Conservation (phyloP, 2,888 invertebrate species). For the Eupithecia inturbata region DNA sequence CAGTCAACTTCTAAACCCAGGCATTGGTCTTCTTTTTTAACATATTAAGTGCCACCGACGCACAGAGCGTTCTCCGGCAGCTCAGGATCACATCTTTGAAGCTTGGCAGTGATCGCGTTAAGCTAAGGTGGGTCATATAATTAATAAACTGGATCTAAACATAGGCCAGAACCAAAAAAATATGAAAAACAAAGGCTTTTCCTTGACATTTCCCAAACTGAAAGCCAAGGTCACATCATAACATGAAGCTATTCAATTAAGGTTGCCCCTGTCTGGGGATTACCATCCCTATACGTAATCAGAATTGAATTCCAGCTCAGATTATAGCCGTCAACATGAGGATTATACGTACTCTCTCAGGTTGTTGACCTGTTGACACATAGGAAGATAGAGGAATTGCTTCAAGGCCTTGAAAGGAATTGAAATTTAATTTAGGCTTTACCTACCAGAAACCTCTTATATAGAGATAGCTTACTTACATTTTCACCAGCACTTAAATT, state of each 20-base stretch:
- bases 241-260: constrained; percentile 3
- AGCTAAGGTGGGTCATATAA: too few species aligned
- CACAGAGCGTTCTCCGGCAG: too few species aligned
- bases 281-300: constrained; percentile 10
- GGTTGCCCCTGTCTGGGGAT: constrained; percentile 6
- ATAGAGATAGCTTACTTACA: too few species aligned
- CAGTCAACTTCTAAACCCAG: too few species aligned
- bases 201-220: neutral
- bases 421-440: neutral
- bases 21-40: too few species aligned
- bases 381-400: neutral
- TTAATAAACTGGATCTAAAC: too few species aligned
- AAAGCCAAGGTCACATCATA: constrained; percentile 1
- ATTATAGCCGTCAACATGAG: constrained; percentile 22
- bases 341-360: constrained; percentile 7
- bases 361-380: constrained; percentile 26
- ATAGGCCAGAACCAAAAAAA: too few species aligned
- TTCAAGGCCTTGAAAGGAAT: neutral
- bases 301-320: constrained; percentile 20
- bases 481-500: too few species aligned
- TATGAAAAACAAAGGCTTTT: neutral
- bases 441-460: too few species aligned
- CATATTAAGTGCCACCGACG: too few species aligned
- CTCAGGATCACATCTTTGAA: too few species aligned
- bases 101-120: too few species aligned